A percentile compares a stretch with the other conserved stretches of the same genome.
phyloP scores from a whole-genome alignment of 2,113 vertebrate genomes.

The Poeciliopsis prolifica region DNA sequence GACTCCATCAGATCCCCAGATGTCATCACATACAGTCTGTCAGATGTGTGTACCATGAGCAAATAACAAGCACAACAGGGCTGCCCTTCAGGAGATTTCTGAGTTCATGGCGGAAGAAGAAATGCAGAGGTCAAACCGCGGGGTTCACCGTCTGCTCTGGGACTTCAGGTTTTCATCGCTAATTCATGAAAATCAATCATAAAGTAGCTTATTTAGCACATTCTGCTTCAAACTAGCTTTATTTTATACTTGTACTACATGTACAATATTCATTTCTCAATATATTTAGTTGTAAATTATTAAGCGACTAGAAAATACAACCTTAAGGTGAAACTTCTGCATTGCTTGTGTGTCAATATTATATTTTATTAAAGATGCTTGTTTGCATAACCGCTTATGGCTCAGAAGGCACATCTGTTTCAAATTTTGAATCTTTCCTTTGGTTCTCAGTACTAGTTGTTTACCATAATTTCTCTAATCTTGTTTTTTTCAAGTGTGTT shows the following conservation, averaged over 20 bases:
- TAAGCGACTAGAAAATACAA: neutral
- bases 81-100: conserved; percentile 33
- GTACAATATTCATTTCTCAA: too few species aligned
- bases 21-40: conserved; percentile 60
- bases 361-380: neutral
- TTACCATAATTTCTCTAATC: too few species aligned
- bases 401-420: too few species aligned
- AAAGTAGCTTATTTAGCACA: neutral
- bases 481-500: too few species aligned
- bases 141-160: neutral
- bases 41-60: conserved; percentile 46
- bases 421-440: too few species aligned
- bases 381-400: too few species aligned
- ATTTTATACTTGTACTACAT: too few species aligned
- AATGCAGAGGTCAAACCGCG: conserved; percentile 41
- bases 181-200: neutral
- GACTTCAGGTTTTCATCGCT: neutral
- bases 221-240: neutral
- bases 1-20: conserved; percentile 64
- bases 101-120: conserved; percentile 2
- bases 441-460: too few species aligned
- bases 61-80: conserved; percentile 44
- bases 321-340: neutral
- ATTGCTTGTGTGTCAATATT: neutral
- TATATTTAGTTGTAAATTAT: neutral